phyloP scores from a whole-genome alignment of 2,888 invertebrate species.

The Creontiades dilutus region DNA sequence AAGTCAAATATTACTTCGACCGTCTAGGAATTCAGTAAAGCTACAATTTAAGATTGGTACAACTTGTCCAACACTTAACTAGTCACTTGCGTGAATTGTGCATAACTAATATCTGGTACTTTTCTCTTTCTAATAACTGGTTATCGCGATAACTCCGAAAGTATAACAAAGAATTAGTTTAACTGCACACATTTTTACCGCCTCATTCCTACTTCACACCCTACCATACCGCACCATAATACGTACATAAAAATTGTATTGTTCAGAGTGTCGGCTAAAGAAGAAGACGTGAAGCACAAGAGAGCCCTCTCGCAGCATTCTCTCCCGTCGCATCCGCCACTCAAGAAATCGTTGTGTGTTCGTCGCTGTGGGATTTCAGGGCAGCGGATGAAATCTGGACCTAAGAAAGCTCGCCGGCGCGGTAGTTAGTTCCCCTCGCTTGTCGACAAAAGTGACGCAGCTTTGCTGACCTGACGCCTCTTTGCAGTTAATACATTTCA shows the following conservation, averaged over 20 bases:
- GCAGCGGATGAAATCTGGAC: background rate
- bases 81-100: too few species aligned
- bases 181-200: too few species aligned
- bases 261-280: background rate
- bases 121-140: too few species aligned
- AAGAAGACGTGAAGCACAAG: slow-evolving; percentile 6
- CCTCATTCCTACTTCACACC: too few species aligned
- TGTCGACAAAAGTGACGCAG: background rate
- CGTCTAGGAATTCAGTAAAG: too few species aligned
- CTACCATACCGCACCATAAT: too few species aligned
- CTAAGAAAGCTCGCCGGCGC: background rate
- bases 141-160: too few species aligned
- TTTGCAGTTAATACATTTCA: background rate
- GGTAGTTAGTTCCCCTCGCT: background rate
- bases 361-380: slow-evolving; percentile 3
- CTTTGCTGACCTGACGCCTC: background rate
- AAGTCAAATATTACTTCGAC: too few species aligned
- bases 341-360: background rate
- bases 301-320: slow-evolving; percentile 3
- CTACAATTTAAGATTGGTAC: too few species aligned
- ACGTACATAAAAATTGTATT: background rate
- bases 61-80: too few species aligned
- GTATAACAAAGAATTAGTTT: too few species aligned
- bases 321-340: background rate
- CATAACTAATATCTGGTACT: too few species aligned